These are phyloP conservation scores for Fundulus diaphanus DNA, from an alignment of 2,797 vertebrate genomes.

Conservation along the genomic window DNA sequence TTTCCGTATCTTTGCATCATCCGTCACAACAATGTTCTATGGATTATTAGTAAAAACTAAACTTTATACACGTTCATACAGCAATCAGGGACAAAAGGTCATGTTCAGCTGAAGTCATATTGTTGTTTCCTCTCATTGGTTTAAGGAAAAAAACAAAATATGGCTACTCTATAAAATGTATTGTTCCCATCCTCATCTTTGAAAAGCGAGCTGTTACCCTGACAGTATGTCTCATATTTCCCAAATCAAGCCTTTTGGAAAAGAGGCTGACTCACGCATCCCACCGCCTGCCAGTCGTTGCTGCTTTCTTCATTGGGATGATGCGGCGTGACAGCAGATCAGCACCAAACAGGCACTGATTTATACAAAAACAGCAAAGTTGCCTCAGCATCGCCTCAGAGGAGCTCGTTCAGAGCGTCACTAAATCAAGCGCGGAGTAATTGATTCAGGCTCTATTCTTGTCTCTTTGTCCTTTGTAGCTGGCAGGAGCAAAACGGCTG, in stretches of 20 bases:
- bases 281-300: slow-evolving; percentile 13
- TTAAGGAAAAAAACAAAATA: neutral
- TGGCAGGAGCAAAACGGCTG: slow-evolving; percentile 31
- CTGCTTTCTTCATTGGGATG: slow-evolving; percentile 31
- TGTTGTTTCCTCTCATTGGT: neutral
- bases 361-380: slow-evolving; percentile 20
- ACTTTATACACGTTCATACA: neutral
- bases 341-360: slow-evolving; percentile 34
- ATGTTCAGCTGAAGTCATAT: neutral
- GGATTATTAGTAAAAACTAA: neutral
- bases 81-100: neutral
- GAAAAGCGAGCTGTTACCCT: neutral
- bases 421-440: slow-evolving; percentile 50
- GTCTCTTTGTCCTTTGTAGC: slow-evolving; percentile 34
- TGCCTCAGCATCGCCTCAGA: slow-evolving; percentile 43
- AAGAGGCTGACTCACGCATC: slow-evolving; percentile 48
- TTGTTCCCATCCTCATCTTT: slow-evolving; percentile 5
- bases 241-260: slow-evolving; percentile 13
- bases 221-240: slow-evolving; percentile 24
- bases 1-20: too few species aligned
- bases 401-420: slow-evolving; percentile 42
- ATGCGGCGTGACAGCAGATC: slow-evolving; percentile 47
- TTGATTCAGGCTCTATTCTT: slow-evolving; percentile 54
- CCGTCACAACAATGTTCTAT: neutral
- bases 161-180: neutral